Base-by-base conservation (phyloP, 1,140 invertebrate genomes). In the Aphelinus certus region DNA sequence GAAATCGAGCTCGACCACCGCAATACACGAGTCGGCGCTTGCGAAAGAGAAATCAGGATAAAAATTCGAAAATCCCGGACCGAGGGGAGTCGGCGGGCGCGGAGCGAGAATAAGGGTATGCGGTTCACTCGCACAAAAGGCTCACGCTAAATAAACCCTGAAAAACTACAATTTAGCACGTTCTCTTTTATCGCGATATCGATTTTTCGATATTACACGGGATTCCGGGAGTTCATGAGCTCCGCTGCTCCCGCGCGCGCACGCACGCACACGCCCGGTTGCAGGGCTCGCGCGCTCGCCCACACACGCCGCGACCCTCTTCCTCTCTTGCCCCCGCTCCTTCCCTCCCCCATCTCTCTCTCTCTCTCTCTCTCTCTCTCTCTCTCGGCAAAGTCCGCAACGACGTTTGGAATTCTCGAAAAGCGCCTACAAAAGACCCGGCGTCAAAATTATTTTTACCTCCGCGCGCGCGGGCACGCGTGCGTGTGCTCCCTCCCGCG, bases 131-230 rank as follows among this genome's bases (percentile, higher is more conserved):
- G 56, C n/a, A 75, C 47, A 71, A 71, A 75, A 9, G 43, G 45
- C 62, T 43, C 61, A 6, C 55, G 53, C 61, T 26, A 75, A 75
- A 75, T 70, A 75, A 75, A 65, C 47, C 62, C 5, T 3, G 55
- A 71, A 66, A 69, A 71, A 60, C 56, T 71, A 63, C 61, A 71
- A 71, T 71, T 55, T 65, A 64, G 42, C 71, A 7, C 5, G 10
- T 56, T 3, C 57, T 47, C 60, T 53, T 75, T 75, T 60, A 75
- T 75, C 48, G 53, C 48, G 46, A 51, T 66, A 71, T 71, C 61
- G 68, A 75, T 65, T 75, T 71, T 71, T 71, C 68, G 62, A 75
- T 75, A 71, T 71, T 66, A 75, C 62, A 64, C 53, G 46, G 45
- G 9, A 53, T 57, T 57, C 7, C 26, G 9, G 6, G 26, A 2